phyloP scores from a whole-genome alignment of 2,888 invertebrate species.

The Phlogophora meticulosa region DNA sequence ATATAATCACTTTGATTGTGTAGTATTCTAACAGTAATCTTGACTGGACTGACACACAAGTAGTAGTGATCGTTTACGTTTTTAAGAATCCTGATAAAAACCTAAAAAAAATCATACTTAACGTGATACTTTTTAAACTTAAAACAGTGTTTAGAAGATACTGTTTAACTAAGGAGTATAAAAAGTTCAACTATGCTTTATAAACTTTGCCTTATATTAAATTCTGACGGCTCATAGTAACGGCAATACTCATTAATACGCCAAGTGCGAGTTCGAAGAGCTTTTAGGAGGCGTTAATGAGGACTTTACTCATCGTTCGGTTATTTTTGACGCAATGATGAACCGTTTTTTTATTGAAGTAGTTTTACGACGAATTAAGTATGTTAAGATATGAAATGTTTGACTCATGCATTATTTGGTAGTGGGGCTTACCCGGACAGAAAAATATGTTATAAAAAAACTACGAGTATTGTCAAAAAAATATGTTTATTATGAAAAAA shows the following conservation, averaged over 20 bases:
- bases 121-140: too few species aligned
- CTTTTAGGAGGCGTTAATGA: conserved; percentile 36
- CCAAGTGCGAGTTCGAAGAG: conserved; percentile 28
- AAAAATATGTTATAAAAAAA: neutral
- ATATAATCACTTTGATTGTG: neutral
- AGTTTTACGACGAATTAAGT: neutral
- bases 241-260: conserved; percentile 36
- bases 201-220: conserved; percentile 18
- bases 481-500: too few species aligned
- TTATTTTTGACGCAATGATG: conserved; percentile 1
- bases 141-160: neutral
- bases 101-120: too few species aligned
- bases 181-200: too few species aligned
- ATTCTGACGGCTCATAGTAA: conserved; percentile 12
- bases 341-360: conserved; percentile 1
- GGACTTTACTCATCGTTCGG: conserved; percentile 15
- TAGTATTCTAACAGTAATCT: conserved; percentile 1
- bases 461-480: neutral
- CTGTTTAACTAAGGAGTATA: too few species aligned
- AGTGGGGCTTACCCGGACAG: neutral
- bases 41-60: neutral
- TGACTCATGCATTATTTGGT: neutral
- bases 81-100: too few species aligned
- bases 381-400: neutral
- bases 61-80: neutral